Base-by-base conservation (phyloP, 2,113 vertebrate genomes). In the Sinosuthora webbiana region DNA sequence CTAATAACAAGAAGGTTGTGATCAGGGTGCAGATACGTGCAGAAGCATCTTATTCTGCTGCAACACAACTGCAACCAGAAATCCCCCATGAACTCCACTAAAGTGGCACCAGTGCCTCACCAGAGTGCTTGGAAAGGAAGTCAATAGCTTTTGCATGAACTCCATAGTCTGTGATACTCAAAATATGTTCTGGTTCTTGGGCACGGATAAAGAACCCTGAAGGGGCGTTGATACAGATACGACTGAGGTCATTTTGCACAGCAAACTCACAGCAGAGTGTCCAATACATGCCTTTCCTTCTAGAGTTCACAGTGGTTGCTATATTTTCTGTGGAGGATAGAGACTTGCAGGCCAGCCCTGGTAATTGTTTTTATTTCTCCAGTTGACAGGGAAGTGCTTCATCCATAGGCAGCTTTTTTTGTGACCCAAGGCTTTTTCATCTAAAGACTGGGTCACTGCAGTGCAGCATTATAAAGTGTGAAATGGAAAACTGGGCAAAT, bases 41-140 rank as follows among this genome's bases (percentile, higher is more conserved):
- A 50, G 17, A 3, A 75, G 3, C 0, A 0, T 74, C 41, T 45
- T 37, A 23, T 1, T 1, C 16, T 62, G 8, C n/a, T 30, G 45
- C 28, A 65, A 23, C 15, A 41, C 18, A 19, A 17, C 3, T 24
- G 3, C 18, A 81, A 69, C 6, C 17, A 74, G 31, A 74, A 83
- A 73, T 35, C 16, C 37, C 21, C 19, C 4, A 6, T 53, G 31
- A 65, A 23, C 15, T 10, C 31, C 53, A 19, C 42, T 62, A 6
- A 87, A 81, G 9, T 6, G 25, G 10, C 20, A 45, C 11, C 42
- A 41, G 13, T 31, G 30, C 9, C 47, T 53, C 31, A 33, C 7
- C 42, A 33, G 19, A 8, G 18, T 33, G 21, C 21, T 44, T 56
- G 21, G 15, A 75, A 64, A 19, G 27, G 30, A 71, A 30, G 1